Conservation (phyloP, 1,140 invertebrate genomes). For the Notospermus geniculatus region DNA sequence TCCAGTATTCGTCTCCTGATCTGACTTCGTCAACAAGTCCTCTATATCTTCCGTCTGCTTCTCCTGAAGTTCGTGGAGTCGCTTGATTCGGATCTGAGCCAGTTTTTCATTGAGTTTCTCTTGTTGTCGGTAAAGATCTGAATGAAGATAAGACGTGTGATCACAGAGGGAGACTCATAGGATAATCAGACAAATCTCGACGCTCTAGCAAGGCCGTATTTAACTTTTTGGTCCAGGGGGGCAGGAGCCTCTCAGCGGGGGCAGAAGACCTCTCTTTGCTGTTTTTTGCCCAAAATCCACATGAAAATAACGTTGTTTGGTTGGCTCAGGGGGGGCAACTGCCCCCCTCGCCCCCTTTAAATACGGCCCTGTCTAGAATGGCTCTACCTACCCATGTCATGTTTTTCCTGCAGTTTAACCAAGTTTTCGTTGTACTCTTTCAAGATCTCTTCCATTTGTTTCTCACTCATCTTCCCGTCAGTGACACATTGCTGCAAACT, state of each 20-base stretch:
- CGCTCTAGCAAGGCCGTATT: too few species aligned
- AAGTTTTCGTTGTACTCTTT: slow-evolving; percentile 33
- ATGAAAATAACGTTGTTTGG: too few species aligned
- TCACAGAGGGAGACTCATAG: too few species aligned
- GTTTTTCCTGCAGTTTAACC: slow-evolving; percentile 23
- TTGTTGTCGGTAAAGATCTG: slow-evolving; percentile 13
- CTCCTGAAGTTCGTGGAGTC: slow-evolving; percentile 7
- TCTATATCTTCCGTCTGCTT: slow-evolving; percentile 13
- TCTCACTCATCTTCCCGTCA: slow-evolving; percentile 35
- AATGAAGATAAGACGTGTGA: background rate
- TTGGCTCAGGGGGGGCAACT: too few species aligned
- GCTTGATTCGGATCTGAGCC: slow-evolving; percentile 9
- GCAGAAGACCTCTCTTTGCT: too few species aligned
- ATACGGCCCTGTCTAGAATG: too few species aligned
- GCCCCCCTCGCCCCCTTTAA: too few species aligned
- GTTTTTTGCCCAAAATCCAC: too few species aligned
- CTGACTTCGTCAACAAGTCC: slow-evolving; percentile 10
- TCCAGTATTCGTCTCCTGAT: background rate
- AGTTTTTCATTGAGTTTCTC: slow-evolving; percentile 13
- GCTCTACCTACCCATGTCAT: slow-evolving; percentile 25
- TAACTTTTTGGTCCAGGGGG: too few species aligned
- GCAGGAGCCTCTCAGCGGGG: too few species aligned
- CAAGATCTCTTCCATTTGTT: slow-evolving; percentile 39
- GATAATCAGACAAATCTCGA: too few species aligned
- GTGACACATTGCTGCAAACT: slow-evolving; percentile 28